Base-by-base conservation (phyloP, 53 echinoderm and acorn worm genomes). In the Luidia sarsii region DNA sequence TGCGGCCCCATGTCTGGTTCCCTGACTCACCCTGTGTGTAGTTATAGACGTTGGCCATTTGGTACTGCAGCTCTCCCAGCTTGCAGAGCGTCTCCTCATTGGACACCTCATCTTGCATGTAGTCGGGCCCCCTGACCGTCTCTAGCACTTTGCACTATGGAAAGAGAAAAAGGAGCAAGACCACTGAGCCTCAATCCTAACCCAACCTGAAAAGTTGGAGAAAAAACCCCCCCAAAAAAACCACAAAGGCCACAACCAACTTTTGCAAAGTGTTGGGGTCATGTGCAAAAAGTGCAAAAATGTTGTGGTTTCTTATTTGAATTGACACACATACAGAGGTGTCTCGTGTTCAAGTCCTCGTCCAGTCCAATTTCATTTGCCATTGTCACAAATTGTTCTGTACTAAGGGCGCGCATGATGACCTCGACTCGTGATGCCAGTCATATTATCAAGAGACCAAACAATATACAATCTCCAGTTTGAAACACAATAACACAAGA, bases 1-100 rank as follows among this genome's bases (percentile, higher is more conserved):
- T n/a, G n/a, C n/a, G n/a, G n/a, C 46, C 46, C 46, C 15, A 10
- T 46, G 8, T 14, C 15, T 10, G 8, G 28, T 14, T 67, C 39
- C n/a, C 33, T 37, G 9, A 15, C 69, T 63, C 64, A 93, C 94
- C 99, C 85, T 99, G 94, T 34, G 77, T 81, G 82, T 99, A 99
- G 50, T 99, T 70, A 29, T 86, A 99, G 1, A 84, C 99, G 36
- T 94, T 69, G 19, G 81, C 71, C 68, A 94, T 91, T 13, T 94
- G 87, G 28, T 60, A 81, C 33, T 93, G 70, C 32, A 94, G 69
- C 3, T 80, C 71, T 4, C 56, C 49, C 0, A 84, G 53, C 39
- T 75, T 79, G 13, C 80, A 65, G 2, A 50, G 66, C 11, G 68
- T 71, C 35, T 93, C 93, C 15, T 86, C 62, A 2, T 89, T 68